A percentile compares a stretch with the other conserved stretches of the same genome.
Conservation (phyloP, 2,797 vertebrate genomes). For the Cynopterus sphinx region DNA sequence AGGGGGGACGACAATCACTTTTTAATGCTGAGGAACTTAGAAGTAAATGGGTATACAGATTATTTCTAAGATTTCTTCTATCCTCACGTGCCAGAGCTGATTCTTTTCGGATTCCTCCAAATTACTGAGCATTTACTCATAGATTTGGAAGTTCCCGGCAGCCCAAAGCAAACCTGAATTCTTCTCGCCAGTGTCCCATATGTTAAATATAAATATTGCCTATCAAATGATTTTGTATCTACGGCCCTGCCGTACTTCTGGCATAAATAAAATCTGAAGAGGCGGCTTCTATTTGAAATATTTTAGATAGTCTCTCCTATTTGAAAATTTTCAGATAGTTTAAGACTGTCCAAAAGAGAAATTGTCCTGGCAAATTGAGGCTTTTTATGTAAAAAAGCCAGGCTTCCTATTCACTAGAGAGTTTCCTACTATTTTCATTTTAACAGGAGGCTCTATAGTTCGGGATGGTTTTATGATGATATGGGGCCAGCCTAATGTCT, state of each 20-base stretch:
- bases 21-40: not conserved
- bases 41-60: constrained; percentile 3
- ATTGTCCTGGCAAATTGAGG: not conserved
- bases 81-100: not conserved
- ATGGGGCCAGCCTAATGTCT: not conserved
- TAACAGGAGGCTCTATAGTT: not conserved
- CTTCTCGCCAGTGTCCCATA: not conserved
- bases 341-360: not conserved
- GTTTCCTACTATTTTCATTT: not conserved
- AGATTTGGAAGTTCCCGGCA: not conserved
- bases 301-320: not conserved
- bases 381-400: not conserved
- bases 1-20: not conserved
- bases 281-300: not conserved
- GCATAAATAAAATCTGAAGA: constrained; percentile 4
- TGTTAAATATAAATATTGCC: not conserved
- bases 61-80: not conserved
- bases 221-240: not conserved
- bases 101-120: not conserved
- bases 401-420: not conserved
- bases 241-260: not conserved
- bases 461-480: not conserved
- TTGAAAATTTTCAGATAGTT: not conserved
- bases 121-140: not conserved
- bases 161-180: not conserved